Conservation (phyloP, 2,113 vertebrate genomes). For the Phalacrocorax pelagicus region DNA sequence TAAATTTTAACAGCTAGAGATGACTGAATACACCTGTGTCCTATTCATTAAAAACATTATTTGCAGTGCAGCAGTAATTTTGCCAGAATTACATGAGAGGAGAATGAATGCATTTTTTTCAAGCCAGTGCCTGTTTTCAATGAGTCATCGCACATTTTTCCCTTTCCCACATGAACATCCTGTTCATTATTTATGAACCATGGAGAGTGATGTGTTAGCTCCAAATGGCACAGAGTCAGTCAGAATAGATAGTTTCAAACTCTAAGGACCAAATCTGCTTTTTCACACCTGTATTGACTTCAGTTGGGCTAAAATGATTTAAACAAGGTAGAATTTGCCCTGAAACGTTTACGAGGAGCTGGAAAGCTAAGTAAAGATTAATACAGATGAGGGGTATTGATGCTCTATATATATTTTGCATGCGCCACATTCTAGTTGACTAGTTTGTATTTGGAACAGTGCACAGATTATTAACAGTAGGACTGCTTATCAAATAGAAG, state of each 20-base stretch:
- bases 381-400: background rate
- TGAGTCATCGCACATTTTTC: background rate
- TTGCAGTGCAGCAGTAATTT: background rate
- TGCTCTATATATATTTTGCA: background rate
- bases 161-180: background rate
- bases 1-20: background rate
- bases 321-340: background rate
- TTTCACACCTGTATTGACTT: background rate
- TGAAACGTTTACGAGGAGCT: background rate
- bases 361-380: background rate
- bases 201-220: background rate
- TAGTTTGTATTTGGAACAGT: background rate
- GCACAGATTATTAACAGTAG: background rate
- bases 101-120: background rate
- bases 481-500: background rate
- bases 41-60: background rate
- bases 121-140: background rate
- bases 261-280: background rate
- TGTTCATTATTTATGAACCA: constrained; percentile 33
- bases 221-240: background rate
- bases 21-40: background rate
- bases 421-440: background rate
- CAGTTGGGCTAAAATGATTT: background rate
- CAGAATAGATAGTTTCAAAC: background rate
- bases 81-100: background rate